Evolutionary conservation across 2,797 vertebrate species (phyloP), one percentile per base, ranked within the genome.

Genomic region (Rhodeus uyekii): DNA sequence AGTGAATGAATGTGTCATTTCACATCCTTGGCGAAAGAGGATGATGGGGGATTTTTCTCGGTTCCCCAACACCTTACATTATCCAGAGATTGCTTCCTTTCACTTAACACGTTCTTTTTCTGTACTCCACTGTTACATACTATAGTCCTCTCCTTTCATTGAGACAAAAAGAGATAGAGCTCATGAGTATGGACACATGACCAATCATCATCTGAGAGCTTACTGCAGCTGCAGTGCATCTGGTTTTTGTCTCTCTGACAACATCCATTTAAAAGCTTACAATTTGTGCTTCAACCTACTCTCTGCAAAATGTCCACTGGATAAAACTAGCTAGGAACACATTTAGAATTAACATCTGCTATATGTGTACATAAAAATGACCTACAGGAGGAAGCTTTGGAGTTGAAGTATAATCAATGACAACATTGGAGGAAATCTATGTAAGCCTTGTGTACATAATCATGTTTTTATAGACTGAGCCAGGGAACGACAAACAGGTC

Each of bases 331-430:
- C 72, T n/a, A 73, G 19, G 10, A n/a, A 34, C 32, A 72, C 29
- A 29, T 61, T 80, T 24, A 76, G n/a, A 84, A 76, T 76, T 63
- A 34, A 77, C 12, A 32, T 84, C 48, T 80, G 48, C 60, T 1
- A 42, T 76, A 83, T 88, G 91, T 90, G 86, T 86, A 71, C 55
- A 82, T 36, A 69, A 78, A n/a, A 44, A 79, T 85, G 78, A 81
- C 89, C 90, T 78, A 85, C 87, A 90, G 89, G 87, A 87, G 86
- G 77, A 84, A 85, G 88, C 85, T 89, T 86, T 86, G 90, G 90
- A 91, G 90, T 88, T 87, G 86, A 89, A 87, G 88, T 88, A 83
- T 87, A 93, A 93, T 94, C 92, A 89, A 92, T 92, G 90, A 80
- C 77, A 77, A 85, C 71, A 72, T 78, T 74, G 83, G 76, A 86